Evolutionary conservation across 2,888 invertebrate genomes (phyloP), one percentile per base, ranked within the genome.

Genomic region (Noctuana brunneofusca): DNA sequence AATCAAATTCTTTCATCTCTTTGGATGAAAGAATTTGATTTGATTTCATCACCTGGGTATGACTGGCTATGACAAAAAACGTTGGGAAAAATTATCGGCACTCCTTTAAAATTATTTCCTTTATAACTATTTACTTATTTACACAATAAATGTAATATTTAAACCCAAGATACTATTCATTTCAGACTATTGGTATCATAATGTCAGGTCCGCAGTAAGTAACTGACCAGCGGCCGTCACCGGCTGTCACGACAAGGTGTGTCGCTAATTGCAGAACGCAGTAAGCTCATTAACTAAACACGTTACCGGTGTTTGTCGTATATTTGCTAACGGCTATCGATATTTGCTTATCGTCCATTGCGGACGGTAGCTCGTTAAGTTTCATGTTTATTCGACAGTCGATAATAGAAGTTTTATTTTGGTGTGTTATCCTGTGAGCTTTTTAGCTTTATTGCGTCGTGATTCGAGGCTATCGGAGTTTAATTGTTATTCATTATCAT

Each of bases 211-310:
- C 2, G 41, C 16, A 18, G 16, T 16, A 16, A 6, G n/a, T 43
- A 16, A 16, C 41, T 2, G 8, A 16, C n/a, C 35, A 35, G 3
- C n/a, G 16, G 22, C 38, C 38, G 53, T 53, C 38, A 8, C 4
- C 22, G 22, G 6, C n/a, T 6, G 58, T 52, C 58, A 52, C 41
- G 41, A 48, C 20, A 9, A 41, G 38, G 49, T 16, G 58, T 50
- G 35, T 49, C 49, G 27, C 58, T 58, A 58, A 58, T 58, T 58
- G 58, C 50, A 58, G 58, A 58, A 50, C 50, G 41, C 11, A 38
- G 58, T 58, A 50, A 38, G 20, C 58, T 52, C 38, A 58, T 58
- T 58, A 58, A n/a, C 20, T 32, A 35, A 58, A 58, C 58, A 52
- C 32, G 8, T 41, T 20, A 58, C 30, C 20, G 41, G 32, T 38